Evolutionary conservation across 2,113 vertebrate species (phyloP).

Genomic region (Chrysochloris asiatica): DNA sequence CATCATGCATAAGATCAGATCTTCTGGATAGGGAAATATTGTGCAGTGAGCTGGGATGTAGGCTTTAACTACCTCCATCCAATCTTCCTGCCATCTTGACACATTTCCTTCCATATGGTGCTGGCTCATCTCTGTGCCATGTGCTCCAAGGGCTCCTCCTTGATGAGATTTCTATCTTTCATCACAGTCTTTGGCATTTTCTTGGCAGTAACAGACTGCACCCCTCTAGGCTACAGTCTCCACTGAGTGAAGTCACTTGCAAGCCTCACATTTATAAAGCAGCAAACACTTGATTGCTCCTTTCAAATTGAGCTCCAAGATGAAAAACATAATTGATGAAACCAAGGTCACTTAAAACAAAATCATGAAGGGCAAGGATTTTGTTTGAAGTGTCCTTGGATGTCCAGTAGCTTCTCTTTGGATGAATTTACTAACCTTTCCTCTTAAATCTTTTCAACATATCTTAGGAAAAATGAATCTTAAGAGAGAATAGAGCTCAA

Average conservation of each 20-base stretch:
- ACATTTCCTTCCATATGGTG: neutral
- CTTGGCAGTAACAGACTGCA: conserved; percentile 24
- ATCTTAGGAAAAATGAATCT: neutral
- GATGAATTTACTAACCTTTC: neutral
- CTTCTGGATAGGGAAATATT: neutral
- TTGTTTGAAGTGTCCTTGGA: neutral
- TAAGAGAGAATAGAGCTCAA: neutral
- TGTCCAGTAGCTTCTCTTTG: neutral
- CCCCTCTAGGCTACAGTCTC: neutral
- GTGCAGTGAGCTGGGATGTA: neutral
- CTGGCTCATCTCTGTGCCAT: neutral
- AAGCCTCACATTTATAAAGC: neutral
- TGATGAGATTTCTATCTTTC: conserved; percentile 10
- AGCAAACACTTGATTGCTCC: conserved; percentile 27
- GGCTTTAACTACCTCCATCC: neutral
- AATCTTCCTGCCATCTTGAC: neutral
- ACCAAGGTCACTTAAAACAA: no score
- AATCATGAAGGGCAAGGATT: neutral
- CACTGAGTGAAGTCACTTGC: neutral
- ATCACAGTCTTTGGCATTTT: conserved; percentile 16
- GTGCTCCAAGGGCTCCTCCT: conserved; percentile 4
- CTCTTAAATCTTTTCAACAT: neutral
- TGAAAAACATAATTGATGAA: conserved; percentile 25
- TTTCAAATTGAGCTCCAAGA: conserved; percentile 13
- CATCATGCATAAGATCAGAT: neutral